Base-by-base conservation (phyloP, 2,797 vertebrate genomes). In the Pyrocephalus nanus region DNA sequence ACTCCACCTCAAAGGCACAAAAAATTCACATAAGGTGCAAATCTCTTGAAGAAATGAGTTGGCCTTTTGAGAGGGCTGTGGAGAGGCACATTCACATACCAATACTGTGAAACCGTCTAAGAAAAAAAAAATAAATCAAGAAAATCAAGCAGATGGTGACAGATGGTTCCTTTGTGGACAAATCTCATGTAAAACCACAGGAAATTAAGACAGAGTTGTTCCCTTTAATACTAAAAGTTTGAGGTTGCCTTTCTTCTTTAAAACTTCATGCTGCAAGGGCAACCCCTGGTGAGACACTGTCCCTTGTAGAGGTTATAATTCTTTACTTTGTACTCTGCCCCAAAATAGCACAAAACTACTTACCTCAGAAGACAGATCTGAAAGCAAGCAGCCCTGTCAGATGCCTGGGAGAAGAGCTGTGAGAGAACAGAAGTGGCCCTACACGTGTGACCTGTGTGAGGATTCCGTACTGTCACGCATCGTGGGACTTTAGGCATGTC, bases 201-300 rank as follows among this genome's bases (percentile, higher is more conserved):
- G 79, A 95, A 96, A 95, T 90, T 81, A 86, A 86, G 75, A 82
- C 65, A 74, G 30, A 76, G 29, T 70, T 93, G 58, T 95, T 95
- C 76, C 90, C 48, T 88, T 90, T 91, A 88, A 38, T 60, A 79
- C 45, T 64, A 30, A 72, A 90, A 80, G 13, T 75, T 83, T 0
- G 0, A 61, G 36, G 48, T 26, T 90, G 64, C 38, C 45, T 82
- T 92, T 90, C 60, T n/a, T 76, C 78, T 70, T 38, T 30, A 80
- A 40, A 43, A 48, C 32, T 88, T 82, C 4, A 3, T 17, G 6
- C 17, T 57, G 58, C 19, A 27, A 80, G 76, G 32, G 34, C 75
- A 86, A 55, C 7, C 8, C 29, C 40, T 57, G 58, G 38, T 70
- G 90, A 71, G 65, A 54, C 13, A 32, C 26, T 0, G 4, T 55